Percentiles rank a stretch among this genome's conserved stretches.
These are phyloP conservation scores for Gorsachius goisagi DNA, from an alignment of 2,113 vertebrate species.

Conservation along the genomic window DNA sequence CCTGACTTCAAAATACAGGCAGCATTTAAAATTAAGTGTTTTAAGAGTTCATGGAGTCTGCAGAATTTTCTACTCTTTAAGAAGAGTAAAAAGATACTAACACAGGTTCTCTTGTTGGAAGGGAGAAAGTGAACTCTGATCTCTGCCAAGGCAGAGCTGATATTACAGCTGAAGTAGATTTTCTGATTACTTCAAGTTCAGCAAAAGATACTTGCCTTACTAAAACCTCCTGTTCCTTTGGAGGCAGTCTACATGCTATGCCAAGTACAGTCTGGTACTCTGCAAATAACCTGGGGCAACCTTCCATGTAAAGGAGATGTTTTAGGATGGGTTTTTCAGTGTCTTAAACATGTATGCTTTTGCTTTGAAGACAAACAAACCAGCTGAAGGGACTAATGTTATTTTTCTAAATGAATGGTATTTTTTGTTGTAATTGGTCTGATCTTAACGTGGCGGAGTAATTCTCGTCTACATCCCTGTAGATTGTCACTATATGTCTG, in stretches of 20 bases:
- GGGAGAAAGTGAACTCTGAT: neutral
- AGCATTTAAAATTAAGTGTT: neutral
- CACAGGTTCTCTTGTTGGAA: neutral
- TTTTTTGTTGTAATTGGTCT: neutral
- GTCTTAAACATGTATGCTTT: neutral
- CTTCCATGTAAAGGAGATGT: neutral
- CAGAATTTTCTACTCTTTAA: neutral
- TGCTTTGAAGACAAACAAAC: neutral
- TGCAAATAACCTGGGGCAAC: neutral
- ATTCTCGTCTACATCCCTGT: neutral
- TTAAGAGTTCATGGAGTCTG: neutral
- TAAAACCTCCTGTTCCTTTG: neutral
- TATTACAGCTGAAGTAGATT: neutral
- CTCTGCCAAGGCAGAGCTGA: neutral
- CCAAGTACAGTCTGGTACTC: neutral
- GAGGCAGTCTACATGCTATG: neutral
- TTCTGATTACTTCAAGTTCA: neutral
- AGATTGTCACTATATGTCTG: neutral
- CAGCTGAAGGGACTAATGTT: neutral
- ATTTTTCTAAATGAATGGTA: neutral
- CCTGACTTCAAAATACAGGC: neutral
- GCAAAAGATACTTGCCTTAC: neutral
- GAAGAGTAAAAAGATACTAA: neutral
- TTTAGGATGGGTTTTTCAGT: neutral
- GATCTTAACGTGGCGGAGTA: neutral